A percentile compares a stretch with the other conserved stretches of the same genome.
Conservation (phyloP, 2,797 vertebrate species). For the Vespertilio murinus region DNA sequence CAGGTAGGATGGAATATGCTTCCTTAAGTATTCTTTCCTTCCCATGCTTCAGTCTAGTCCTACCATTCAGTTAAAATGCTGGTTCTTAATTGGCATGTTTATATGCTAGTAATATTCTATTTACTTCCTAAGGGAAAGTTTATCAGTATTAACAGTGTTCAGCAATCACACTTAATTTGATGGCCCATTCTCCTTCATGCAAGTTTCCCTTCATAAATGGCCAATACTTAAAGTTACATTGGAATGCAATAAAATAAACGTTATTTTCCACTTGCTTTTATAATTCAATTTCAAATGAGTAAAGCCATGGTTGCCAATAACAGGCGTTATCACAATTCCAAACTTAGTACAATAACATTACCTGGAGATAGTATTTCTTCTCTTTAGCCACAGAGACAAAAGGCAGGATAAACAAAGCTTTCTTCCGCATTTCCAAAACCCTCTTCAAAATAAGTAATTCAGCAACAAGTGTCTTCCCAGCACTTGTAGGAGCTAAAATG, state of each 20-base stretch:
- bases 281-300: conserved; percentile 46
- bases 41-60: neutral
- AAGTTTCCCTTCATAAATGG: neutral
- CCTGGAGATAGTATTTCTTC: conserved; percentile 96
- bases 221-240: conserved; percentile 43
- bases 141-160: conserved; percentile 11
- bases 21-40: neutral
- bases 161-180: neutral
- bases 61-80: neutral
- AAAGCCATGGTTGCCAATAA: conserved; percentile 15
- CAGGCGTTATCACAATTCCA: neutral
- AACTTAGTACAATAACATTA: conserved; percentile 74
- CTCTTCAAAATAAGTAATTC: conserved; percentile 96
- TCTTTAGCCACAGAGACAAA: conserved; percentile 98
- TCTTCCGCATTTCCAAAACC: conserved; percentile 93
- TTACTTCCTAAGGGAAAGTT: conserved; percentile 30
- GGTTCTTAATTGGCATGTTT: conserved; percentile 9
- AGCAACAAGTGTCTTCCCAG: conserved; percentile 97
- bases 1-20: neutral
- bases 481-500: conserved; percentile 94
- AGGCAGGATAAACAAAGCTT: conserved; percentile 96
- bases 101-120: conserved; percentile 10
- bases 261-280: conserved; percentile 15
- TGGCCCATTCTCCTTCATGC: neutral
- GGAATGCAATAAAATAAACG: neutral